Percentiles rank a stretch among this genome's conserved stretches.
phyloP scores from a whole-genome alignment of 2,797 vertebrate genomes.

The Chelon labrosus region DNA sequence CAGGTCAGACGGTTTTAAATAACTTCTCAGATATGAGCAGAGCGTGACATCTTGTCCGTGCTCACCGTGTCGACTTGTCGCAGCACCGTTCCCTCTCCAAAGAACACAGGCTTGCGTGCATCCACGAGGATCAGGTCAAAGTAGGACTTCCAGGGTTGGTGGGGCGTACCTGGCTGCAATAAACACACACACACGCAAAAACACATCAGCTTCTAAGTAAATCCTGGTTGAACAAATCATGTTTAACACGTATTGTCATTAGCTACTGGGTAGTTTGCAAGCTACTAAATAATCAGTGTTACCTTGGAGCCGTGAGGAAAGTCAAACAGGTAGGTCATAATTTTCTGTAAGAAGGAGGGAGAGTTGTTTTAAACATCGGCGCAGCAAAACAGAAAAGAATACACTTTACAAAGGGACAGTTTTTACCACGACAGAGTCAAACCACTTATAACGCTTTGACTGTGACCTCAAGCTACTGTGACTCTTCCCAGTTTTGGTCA shows the following conservation, averaged over 20 bases:
- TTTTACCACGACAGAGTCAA: no score
- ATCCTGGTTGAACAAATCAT: no score
- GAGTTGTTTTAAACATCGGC: neutral
- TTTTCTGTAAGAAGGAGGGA: slow-evolving; percentile 87
- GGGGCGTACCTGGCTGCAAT: slow-evolving; percentile 85
- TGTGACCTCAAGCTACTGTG: no score
- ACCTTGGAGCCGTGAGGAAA: slow-evolving; percentile 95
- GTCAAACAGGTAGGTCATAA: slow-evolving; percentile 98
- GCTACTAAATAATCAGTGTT: slow-evolving; percentile 29
- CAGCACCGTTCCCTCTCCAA: slow-evolving; percentile 93
- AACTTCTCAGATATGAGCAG: neutral
- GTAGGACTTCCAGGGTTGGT: slow-evolving; percentile 94
- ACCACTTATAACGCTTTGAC: no score
- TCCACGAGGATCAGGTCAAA: slow-evolving; percentile 96
- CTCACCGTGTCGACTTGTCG: slow-evolving; percentile 96
- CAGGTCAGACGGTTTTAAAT: no score
- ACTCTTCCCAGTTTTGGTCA: no score
- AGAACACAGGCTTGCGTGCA: slow-evolving; percentile 94
- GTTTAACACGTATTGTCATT: no score
- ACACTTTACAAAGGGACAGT: no score
- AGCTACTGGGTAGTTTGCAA: no score
- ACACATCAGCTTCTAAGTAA: no score
- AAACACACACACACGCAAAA: slow-evolving; percentile 5
- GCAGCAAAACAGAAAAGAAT: no score
- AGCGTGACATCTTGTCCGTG: neutral